These are phyloP conservation scores for Scelioninae gen. 2 DNA, from an alignment of 2,888 invertebrate species.

Conservation along the genomic window DNA sequence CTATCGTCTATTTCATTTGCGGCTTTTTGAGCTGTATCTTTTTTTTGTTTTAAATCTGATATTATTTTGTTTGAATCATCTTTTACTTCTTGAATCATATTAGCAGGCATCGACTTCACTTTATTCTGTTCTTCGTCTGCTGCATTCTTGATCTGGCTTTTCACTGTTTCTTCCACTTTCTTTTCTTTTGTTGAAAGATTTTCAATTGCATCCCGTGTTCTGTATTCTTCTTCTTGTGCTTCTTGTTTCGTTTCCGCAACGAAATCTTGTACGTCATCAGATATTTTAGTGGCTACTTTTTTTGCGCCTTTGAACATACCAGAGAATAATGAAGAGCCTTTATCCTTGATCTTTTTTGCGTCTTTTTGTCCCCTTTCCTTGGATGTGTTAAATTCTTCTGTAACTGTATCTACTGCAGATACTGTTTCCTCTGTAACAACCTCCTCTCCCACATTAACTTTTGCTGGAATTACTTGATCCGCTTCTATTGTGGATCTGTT, in stretches of 20 bases:
- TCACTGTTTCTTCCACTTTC: neutral
- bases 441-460: too few relatives aligned
- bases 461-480: too few relatives aligned
- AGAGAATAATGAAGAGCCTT: constrained; percentile 61
- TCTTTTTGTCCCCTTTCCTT: neutral
- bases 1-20: constrained; percentile 12
- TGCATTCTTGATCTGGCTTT: too few relatives aligned
- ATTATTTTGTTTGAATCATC: too few relatives aligned
- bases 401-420: neutral
- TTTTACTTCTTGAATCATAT: too few relatives aligned
- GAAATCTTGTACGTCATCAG: constrained; percentile 66
- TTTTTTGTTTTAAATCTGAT: too few relatives aligned
- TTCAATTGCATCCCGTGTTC: neutral
- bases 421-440: too few relatives aligned
- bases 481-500: too few relatives aligned
- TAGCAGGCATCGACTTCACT: too few relatives aligned
- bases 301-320: constrained; percentile 61
- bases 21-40: neutral
- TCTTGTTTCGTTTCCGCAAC: constrained; percentile 65
- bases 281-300: constrained; percentile 62
- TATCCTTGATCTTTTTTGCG: constrained; percentile 1
- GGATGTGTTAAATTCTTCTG: neutral
- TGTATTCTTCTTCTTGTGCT: neutral
- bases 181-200: neutral
- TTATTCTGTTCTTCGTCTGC: too few relatives aligned